Percentiles rank a stretch among this genome's conserved stretches.
These are phyloP conservation scores for Amphipyra berbera DNA, from an alignment of 2,888 invertebrate species.

Conservation along the genomic window DNA sequence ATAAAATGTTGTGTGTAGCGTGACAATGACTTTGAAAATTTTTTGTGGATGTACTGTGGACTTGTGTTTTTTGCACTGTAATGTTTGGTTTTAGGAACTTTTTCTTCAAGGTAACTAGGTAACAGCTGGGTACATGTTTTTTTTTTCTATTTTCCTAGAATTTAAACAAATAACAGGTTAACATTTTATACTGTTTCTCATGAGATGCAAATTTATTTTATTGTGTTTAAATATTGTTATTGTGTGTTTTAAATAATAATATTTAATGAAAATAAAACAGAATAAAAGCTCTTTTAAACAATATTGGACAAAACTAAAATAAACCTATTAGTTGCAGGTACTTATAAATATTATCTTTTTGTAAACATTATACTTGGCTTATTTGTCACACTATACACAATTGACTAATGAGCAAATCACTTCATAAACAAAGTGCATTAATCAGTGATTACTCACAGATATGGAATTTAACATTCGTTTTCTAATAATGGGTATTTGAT, in stretches of 20 bases:
- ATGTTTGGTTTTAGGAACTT: slow-evolving; percentile 79
- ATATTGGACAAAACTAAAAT: no score
- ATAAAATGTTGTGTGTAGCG: slow-evolving; percentile 53
- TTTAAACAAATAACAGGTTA: no score
- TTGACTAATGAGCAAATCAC: slow-evolving; percentile 19
- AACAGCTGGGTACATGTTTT: slow-evolving; percentile 15
- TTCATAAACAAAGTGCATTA: slow-evolving; percentile 26
- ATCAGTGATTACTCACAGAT: slow-evolving; percentile 37
- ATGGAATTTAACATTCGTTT: slow-evolving; percentile 18
- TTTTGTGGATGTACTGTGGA: slow-evolving; percentile 41
- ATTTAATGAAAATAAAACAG: no score
- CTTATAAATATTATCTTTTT: slow-evolving; percentile 3
- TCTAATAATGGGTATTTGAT: slow-evolving; percentile 7
- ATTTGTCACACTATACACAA: slow-evolving; percentile 24
- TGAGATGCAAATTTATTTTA: no score
- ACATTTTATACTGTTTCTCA: no score
- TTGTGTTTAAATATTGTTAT: no score
- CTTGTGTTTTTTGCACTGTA: slow-evolving; percentile 63
- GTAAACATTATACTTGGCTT: background rate
- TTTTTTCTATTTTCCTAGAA: background rate
- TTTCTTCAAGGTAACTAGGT: slow-evolving; percentile 73
- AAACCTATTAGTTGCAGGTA: no score
- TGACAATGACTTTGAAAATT: slow-evolving; percentile 67
- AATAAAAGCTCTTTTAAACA: no score
- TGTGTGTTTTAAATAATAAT: no score